A percentile compares a stretch with the other conserved stretches of the same genome.
Evolutionary conservation across 2,797 vertebrate species (phyloP).

Genomic region (Malurus leucopterus): DNA sequence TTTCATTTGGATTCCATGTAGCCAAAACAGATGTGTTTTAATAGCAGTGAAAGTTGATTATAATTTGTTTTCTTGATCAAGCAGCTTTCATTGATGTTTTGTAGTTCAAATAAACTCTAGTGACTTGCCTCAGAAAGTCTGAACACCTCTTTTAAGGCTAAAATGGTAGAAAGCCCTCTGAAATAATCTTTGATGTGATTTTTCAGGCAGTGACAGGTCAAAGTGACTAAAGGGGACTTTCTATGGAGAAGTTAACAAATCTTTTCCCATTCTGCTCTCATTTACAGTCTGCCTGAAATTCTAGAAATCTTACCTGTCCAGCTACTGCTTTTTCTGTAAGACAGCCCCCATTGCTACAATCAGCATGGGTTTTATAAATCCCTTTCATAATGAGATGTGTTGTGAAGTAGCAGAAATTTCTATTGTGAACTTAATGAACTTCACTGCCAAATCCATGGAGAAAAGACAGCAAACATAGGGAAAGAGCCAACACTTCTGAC

Average conservation of each 20-base stretch:
- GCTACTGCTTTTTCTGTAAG: neutral
- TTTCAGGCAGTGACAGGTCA: neutral
- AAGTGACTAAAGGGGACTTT: constrained; percentile 5
- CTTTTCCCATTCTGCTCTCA: constrained; percentile 8
- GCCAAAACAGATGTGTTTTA: constrained; percentile 6
- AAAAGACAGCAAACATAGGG: constrained; percentile 16
- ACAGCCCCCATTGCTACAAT: constrained; percentile 21
- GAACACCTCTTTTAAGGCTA: neutral
- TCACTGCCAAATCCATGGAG: neutral
- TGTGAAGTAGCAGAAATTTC: constrained; percentile 37
- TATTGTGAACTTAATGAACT: constrained; percentile 22
- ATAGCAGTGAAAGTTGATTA: neutral
- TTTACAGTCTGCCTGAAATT: constrained; percentile 18
- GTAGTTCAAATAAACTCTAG: neutral
- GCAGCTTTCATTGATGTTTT: neutral
- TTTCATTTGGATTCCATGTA: neutral
- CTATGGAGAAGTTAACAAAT: neutral
- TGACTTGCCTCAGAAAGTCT: neutral
- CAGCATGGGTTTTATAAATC: constrained; percentile 53
- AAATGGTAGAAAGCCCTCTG: neutral
- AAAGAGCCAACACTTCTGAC: constrained; percentile 12
- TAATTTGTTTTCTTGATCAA: constrained; percentile 4
- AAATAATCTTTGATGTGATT: constrained; percentile 10
- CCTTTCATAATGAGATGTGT: constrained; percentile 37
- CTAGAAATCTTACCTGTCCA: constrained; percentile 31